Evolutionary conservation across 1,140 invertebrate species (phyloP).

Genomic region (Zeugodacus cucurbitae): DNA sequence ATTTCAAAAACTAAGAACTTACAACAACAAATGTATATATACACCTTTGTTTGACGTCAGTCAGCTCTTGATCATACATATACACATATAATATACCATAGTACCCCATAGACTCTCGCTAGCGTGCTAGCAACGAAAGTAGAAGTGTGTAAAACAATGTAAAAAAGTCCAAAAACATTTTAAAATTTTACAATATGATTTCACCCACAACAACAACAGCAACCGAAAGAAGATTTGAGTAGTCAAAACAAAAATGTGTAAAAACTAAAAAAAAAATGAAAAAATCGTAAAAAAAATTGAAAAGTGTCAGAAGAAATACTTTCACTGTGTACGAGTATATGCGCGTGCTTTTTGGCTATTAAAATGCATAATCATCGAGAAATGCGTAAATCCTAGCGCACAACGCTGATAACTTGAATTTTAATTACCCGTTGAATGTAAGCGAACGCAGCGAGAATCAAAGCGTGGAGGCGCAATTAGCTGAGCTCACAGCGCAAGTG

Average conservation of each 20-base stretch:
- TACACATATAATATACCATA: not conserved
- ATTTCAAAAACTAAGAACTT: too few species aligned
- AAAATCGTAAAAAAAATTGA: not conserved
- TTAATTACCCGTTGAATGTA: not conserved
- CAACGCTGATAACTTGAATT: not conserved
- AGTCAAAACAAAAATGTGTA: not conserved
- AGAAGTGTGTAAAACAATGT: not conserved
- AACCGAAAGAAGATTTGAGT: not conserved
- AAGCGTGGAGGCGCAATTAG: not conserved
- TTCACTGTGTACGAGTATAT: not conserved
- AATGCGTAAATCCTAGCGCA: not conserved
- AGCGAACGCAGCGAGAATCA: not conserved
- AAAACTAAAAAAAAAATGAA: not conserved
- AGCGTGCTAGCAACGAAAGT: not conserved
- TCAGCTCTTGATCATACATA: not conserved
- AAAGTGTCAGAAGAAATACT: not conserved
- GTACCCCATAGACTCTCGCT: not conserved
- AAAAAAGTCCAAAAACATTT: not conserved
- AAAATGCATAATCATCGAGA: constrained; percentile 15
- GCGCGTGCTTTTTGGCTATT: not conserved
- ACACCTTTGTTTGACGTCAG: not conserved
- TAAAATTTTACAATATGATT: not conserved
- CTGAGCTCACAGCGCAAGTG: not conserved
- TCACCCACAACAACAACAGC: not conserved
- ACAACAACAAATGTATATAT: too few species aligned